Base-by-base conservation (phyloP, 2,113 vertebrate genomes). In the Bubo bubo region DNA sequence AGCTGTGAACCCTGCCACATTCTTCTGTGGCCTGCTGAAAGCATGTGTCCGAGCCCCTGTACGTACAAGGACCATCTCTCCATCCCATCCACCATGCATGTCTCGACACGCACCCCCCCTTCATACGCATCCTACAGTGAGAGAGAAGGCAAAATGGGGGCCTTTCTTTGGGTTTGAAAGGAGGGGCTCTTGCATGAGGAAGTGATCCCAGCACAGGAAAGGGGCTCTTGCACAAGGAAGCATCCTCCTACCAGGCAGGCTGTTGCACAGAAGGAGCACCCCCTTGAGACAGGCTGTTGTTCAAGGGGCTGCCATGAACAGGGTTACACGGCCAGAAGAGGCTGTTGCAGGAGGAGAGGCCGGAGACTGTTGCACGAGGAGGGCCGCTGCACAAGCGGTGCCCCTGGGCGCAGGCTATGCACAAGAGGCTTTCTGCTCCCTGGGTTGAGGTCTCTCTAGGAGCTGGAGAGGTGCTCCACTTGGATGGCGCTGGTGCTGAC, bases 401-500 rank as follows among this genome's bases (percentile, higher is more conserved):
- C 91, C 97, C 95, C 91, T 94, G 96, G 95, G 96, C 95, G 79
- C 89, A 91, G 96, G 93, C 85, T 94, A 96, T 93, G 97, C 96
- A 95, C 90, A 91, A 97, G 96, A 97, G 93, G 95, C 92, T 14
- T 97, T 97, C 94, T 95, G 95, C 97, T 97, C 97, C 95, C 94
- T 94, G 89, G 90, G 86, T 24, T 95, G 94, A 93, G 95, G 97
- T 98, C 97, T 98, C 98, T 95, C 96, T 98, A 99, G 76, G 98
- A 99, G 98, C 98, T 98, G 97, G 98, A 98, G 96, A 98, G 98
- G 95, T 98, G 98, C 90, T 98, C 98, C 98, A 99, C 98, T 98
- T 98, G 98, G 97, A 98, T 98, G 97, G 98, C 92, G 97, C 99
- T 99, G 96, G 99, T 98, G 97, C 99, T 99, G 97, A 99, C 99